Evolutionary conservation across 2,888 invertebrate species (phyloP), one percentile per base, ranked within the genome.

Genomic region (Ophraella communa): DNA sequence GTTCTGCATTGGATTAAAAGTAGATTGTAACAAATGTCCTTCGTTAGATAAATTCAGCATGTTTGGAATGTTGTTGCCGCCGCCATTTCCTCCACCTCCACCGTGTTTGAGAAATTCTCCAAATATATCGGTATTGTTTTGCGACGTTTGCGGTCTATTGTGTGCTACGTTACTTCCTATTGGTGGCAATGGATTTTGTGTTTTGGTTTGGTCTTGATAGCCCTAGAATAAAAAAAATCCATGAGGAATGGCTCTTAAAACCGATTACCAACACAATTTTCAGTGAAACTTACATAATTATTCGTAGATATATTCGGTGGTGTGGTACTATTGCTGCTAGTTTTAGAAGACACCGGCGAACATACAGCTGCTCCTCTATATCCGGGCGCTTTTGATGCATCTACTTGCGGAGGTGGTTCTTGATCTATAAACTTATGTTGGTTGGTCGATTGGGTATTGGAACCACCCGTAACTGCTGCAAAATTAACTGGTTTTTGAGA

Each of bases 301-400:
- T 76, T 75, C 7, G 73, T 72, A 23, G 80, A 74, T 62, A 81
- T 71, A 70, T 79, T 82, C 1, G 86, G 86, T 44, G 86, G 86
- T 17, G 86, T 85, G 14, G 85, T 85, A 56, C 83, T 85, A 63
- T 83, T 85, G 71, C 85, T 85, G 64, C 83, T 84, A 1, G 87
- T 83, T 71, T 88, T 88, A 44, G 87, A 87, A 0, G 88, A 88
- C 2, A 90, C 90, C 0, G 93, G 93, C 5, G 93, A 92, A 79
- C 91, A 91, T 68, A 91, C 88, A 45, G 90, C 86, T 54, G 87
- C 89, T 57, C 92, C 93, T 76, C 95, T 88, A 81, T 95, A 96
- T 0, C 95, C 95, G 0, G 95, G 95, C 64, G 95, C 95, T 83
- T 95, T 96, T 49, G 93, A 90, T 3, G 91, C 92, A 83, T 95